These are phyloP conservation scores for Brachionus paranguensis DNA, from an alignment of 1,140 invertebrate species.

Conservation along the genomic window DNA sequence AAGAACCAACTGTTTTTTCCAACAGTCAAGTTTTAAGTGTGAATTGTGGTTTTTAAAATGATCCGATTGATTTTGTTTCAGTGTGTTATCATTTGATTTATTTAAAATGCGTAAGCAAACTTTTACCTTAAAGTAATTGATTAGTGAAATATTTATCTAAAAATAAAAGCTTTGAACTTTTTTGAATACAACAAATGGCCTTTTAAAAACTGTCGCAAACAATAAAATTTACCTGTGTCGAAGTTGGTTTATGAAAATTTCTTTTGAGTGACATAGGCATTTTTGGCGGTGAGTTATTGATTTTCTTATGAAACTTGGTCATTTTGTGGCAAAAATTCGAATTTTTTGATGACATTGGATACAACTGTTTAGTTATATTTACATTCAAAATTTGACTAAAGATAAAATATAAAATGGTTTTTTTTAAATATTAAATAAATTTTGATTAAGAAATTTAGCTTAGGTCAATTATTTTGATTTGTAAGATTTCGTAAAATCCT, in stretches of 20 bases:
- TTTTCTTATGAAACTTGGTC: neutral
- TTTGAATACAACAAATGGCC: neutral
- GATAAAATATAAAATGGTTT: neutral
- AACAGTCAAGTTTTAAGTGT: constrained; percentile 9
- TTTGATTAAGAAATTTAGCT: neutral
- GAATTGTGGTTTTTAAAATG: neutral
- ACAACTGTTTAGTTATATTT: neutral
- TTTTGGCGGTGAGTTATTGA: neutral
- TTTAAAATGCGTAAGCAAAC: neutral
- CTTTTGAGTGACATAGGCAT: neutral
- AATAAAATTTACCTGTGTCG: neutral
- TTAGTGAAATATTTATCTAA: neutral
- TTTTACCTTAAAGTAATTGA: neutral
- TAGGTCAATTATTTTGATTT: neutral
- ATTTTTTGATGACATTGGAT: neutral
- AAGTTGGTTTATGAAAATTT: neutral
- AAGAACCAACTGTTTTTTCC: constrained; percentile 1
- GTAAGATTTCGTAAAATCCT: neutral
- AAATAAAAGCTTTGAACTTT: too few species aligned
- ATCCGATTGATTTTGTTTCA: neutral
- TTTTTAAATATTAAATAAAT: neutral
- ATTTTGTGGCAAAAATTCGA: neutral
- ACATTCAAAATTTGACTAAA: neutral
- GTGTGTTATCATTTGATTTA: neutral
- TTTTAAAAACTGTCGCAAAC: neutral